phyloP scores from a whole-genome alignment of 2,888 invertebrate genomes.

The Protophormia terraenovae region DNA sequence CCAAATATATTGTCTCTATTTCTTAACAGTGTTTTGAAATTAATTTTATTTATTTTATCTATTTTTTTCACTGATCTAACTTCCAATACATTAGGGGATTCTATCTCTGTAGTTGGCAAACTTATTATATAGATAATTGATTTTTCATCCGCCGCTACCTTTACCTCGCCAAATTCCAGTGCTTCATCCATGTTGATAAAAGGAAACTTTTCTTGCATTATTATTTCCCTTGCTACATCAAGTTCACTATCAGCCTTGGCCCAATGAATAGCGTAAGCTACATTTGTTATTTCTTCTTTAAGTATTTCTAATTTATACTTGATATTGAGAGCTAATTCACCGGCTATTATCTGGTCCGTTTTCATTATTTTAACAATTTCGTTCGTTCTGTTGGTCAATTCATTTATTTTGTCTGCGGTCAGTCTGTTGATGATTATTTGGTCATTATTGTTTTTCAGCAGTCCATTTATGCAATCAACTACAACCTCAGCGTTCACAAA shows the following conservation, averaged over 20 bases:
- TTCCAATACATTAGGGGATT: background rate
- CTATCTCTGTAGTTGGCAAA: background rate
- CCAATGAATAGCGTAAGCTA: slow-evolving; percentile 13
- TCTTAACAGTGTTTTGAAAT: background rate
- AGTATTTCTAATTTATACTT: slow-evolving; percentile 8
- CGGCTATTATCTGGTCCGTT: background rate
- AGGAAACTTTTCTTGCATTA: background rate
- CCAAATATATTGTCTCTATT: background rate
- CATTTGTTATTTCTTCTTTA: slow-evolving; percentile 10
- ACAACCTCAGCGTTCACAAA: no score
- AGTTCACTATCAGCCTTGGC: background rate
- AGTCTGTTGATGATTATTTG: slow-evolving; percentile 12
- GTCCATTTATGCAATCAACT: background rate
- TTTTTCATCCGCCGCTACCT: background rate
- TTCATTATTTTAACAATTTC: no score
- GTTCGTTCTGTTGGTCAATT: no score
- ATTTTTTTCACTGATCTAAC: background rate
- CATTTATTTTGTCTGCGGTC: background rate
- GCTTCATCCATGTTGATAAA: background rate
- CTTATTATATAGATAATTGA: background rate
- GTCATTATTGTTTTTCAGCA: slow-evolving; percentile 4
- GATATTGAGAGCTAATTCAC: no score
- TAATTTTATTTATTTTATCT: background rate
- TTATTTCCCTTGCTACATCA: background rate
- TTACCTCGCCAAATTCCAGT: background rate